Conservation (phyloP, 2,888 invertebrate genomes). For the Nomada hirtipes region DNA sequence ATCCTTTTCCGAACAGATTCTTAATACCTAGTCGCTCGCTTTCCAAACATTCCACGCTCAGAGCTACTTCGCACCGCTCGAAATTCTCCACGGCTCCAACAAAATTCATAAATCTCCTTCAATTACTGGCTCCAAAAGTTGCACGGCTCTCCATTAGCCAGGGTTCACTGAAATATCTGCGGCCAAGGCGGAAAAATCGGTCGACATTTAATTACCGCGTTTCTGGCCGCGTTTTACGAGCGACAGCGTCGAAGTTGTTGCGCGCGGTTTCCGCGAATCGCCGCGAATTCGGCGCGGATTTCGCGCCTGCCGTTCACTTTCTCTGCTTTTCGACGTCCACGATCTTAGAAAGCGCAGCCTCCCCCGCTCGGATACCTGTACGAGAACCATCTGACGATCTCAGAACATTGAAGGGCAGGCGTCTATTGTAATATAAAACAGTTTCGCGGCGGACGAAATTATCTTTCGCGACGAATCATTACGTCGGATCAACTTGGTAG, state of each 20-base stretch:
- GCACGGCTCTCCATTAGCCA: neutral
- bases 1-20: too few species aligned
- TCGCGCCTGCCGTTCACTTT: slow-evolving; percentile 29
- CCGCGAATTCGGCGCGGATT: slow-evolving; percentile 12
- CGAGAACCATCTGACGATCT: too few species aligned
- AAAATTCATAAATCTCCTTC: neutral
- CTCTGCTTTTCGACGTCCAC: slow-evolving; percentile 15
- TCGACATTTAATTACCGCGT: slow-evolving; percentile 52
- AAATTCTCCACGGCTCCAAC: neutral
- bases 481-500: slow-evolving; percentile 39
- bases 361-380: too few species aligned
- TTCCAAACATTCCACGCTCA: neutral
- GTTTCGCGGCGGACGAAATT: slow-evolving; percentile 20
- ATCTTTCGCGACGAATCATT: slow-evolving; percentile 24
- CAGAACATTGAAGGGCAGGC: too few species aligned
- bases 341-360: neutral
- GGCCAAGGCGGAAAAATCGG: slow-evolving; percentile 26
- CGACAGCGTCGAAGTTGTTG: slow-evolving; percentile 65
- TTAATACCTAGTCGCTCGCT: neutral
- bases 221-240: slow-evolving; percentile 44
- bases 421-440: too few species aligned
- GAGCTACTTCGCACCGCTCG: too few species aligned
- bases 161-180: neutral
- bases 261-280: slow-evolving; percentile 59
- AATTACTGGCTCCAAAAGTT: too few species aligned